These are phyloP conservation scores for Rhodophaea formosa DNA, from an alignment of 2,888 invertebrate species.

Conservation along the genomic window DNA sequence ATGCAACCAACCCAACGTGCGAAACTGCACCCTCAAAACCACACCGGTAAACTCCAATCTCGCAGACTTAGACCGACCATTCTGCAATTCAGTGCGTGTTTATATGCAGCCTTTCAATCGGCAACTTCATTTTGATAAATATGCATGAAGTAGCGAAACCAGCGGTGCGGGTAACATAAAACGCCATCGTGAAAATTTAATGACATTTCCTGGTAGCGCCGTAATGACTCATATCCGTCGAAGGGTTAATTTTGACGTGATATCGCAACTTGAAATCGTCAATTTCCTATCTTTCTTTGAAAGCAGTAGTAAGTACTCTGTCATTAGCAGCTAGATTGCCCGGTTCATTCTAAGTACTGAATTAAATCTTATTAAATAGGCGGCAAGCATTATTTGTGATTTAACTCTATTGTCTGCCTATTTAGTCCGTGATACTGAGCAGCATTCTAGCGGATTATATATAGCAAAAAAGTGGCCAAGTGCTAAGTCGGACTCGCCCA, in stretches of 20 bases:
- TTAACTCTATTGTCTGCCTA: neutral
- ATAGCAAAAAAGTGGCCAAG: too few relatives aligned
- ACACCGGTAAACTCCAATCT: constrained; percentile 67
- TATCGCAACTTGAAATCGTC: constrained; percentile 65
- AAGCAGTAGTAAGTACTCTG: constrained; percentile 37
- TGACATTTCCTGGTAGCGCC: constrained; percentile 75
- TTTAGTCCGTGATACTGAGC: too few relatives aligned
- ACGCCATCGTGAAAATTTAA: constrained; percentile 80
- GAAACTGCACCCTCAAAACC: constrained; percentile 69
- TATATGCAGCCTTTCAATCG: constrained; percentile 80
- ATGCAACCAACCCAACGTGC: constrained; percentile 55
- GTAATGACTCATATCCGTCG: constrained; percentile 78
- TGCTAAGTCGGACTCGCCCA: too few relatives aligned
- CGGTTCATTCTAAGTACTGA: neutral
- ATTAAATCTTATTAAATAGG: neutral
- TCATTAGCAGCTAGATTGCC: constrained; percentile 30
- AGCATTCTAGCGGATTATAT: too few relatives aligned
- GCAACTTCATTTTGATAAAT: constrained; percentile 80
- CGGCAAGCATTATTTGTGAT: neutral
- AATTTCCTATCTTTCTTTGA: constrained; percentile 53
- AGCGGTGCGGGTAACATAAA: constrained; percentile 71
- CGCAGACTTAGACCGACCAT: constrained; percentile 45
- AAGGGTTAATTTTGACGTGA: constrained; percentile 75
- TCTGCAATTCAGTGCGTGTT: constrained; percentile 73
- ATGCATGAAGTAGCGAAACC: constrained; percentile 77